A percentile compares a stretch with the other conserved stretches of the same genome.
Evolutionary conservation across 2,888 invertebrate genomes (phyloP).

Genomic region (Nezara viridula): DNA sequence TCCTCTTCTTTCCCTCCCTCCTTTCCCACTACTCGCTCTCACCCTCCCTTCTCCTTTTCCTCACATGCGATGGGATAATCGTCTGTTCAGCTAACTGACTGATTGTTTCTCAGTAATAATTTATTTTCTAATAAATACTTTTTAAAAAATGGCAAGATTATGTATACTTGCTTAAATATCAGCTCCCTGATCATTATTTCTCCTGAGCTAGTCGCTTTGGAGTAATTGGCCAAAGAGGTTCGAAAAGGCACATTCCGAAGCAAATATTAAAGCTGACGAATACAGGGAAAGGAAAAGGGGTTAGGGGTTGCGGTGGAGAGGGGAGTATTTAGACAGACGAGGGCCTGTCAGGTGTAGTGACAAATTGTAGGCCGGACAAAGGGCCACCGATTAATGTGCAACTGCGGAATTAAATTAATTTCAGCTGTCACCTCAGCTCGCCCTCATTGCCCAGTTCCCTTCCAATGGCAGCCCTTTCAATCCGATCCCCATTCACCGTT

Average conservation of each 20-base stretch:
- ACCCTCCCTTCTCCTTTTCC: no score
- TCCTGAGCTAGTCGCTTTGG: neutral
- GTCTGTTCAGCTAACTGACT: no score
- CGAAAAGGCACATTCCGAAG: conserved; percentile 22
- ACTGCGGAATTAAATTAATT: conserved; percentile 37
- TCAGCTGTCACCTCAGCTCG: conserved; percentile 8
- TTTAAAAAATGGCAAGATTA: no score
- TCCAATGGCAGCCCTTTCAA: neutral
- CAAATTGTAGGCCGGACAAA: conserved; percentile 28
- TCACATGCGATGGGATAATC: no score
- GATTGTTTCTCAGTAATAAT: no score
- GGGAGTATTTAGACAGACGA: conserved; percentile 37
- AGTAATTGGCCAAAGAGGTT: neutral
- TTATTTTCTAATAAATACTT: no score
- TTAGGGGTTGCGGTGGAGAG: neutral
- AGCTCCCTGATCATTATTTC: neutral
- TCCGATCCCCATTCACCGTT: neutral
- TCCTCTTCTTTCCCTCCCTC: no score
- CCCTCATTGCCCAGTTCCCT: neutral
- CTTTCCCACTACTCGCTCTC: no score
- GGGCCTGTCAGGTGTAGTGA: conserved; percentile 43
- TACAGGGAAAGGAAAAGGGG: neutral
- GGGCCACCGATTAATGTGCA: conserved; percentile 33
- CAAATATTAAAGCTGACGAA: conserved; percentile 19
- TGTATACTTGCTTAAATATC: neutral